These are phyloP conservation scores for Atta texana DNA, from an alignment of 1,140 invertebrate genomes.

Conservation along the genomic window DNA sequence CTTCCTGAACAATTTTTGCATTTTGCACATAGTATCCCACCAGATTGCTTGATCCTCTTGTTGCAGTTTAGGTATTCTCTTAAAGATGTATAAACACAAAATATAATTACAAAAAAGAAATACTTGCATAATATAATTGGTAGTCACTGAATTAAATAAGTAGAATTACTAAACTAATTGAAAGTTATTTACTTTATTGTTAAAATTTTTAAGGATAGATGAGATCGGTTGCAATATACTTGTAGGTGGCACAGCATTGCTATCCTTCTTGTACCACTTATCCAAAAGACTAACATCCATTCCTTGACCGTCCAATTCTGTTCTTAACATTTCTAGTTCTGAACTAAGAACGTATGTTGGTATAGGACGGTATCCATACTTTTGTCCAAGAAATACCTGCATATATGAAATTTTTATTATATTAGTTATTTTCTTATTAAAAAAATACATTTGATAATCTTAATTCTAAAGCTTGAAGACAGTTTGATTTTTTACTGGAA, in stretches of 20 bases:
- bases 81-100: constrained; percentile 69
- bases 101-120: constrained; percentile 13
- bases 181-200: constrained; percentile 93
- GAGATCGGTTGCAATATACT: constrained; percentile 98
- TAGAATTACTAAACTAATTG: not conserved
- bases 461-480: not conserved
- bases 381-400: constrained; percentile 97
- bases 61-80: constrained; percentile 97
- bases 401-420: not conserved
- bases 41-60: constrained; percentile 98
- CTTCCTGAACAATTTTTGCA: constrained; percentile 97
- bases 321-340: constrained; percentile 95
- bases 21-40: constrained; percentile 98
- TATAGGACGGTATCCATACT: constrained; percentile 99
- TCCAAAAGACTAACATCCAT: constrained; percentile 95
- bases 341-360: constrained; percentile 97
- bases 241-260: constrained; percentile 96
- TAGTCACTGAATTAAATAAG: too few relatives aligned
- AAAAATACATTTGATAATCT: not conserved
- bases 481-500: not conserved
- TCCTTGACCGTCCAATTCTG: constrained; percentile 92
- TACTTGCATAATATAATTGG: not conserved
- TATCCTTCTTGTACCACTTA: constrained; percentile 98
- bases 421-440: not conserved
- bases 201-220: constrained; percentile 98